Conservation (phyloP, 2,113 vertebrate species). For the Passer domesticus region DNA sequence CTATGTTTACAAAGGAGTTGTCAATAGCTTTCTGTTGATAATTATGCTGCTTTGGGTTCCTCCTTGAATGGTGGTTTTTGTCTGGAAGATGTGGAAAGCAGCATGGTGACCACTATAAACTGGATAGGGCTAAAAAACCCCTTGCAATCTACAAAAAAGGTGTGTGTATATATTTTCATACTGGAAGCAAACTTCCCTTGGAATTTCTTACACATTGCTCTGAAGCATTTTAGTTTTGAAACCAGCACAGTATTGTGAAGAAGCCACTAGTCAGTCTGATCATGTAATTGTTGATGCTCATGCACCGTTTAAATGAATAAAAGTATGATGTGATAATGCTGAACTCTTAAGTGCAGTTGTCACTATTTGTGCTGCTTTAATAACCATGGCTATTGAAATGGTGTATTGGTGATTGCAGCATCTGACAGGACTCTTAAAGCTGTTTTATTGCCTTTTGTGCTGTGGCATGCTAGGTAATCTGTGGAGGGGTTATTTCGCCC, state of each 20-base stretch:
- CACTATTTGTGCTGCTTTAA: neutral
- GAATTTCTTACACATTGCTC: neutral
- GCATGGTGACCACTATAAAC: neutral
- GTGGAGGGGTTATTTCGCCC: neutral
- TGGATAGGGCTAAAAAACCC: neutral
- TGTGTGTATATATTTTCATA: rapidly evolving
- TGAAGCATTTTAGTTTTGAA: neutral
- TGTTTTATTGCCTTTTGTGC: neutral
- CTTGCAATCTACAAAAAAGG: neutral
- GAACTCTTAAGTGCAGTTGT: neutral
- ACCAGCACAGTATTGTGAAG: neutral
- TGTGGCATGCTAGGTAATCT: neutral
- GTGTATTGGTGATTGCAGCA: neutral
- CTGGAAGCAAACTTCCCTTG: neutral
- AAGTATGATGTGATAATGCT: neutral
- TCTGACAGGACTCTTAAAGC: neutral
- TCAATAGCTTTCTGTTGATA: neutral
- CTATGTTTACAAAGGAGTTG: neutral
- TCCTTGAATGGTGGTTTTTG: neutral
- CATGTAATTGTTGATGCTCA: neutral
- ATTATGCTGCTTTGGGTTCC: neutral
- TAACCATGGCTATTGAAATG: rapidly evolving
- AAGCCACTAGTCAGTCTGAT: neutral
- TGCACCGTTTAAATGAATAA: neutral
- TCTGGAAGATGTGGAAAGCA: neutral